These are phyloP conservation scores for Tarsius wallacei DNA, from an alignment of 2,797 vertebrate species.

Conservation along the genomic window DNA sequence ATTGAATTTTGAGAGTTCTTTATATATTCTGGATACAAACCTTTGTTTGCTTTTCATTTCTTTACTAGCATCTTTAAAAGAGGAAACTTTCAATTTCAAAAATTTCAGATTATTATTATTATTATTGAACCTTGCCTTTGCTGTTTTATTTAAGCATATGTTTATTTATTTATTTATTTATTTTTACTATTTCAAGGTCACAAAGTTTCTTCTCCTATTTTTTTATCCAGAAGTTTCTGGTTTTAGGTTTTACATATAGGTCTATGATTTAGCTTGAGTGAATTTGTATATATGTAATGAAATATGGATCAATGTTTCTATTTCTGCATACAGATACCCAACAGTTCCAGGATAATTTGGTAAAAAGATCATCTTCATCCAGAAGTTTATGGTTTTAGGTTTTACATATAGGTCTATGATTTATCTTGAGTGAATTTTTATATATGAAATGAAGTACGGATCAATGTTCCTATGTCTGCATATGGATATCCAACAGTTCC, in stretches of 20 bases:
- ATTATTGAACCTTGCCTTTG: not conserved
- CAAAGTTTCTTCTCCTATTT: not conserved
- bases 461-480: not conserved
- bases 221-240: not conserved
- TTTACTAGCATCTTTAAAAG: not conserved
- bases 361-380: not conserved
- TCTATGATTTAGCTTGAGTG: not conserved
- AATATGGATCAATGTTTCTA: not conserved
- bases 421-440: not conserved
- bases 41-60: not conserved
- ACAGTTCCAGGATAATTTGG: not conserved
- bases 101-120: not conserved
- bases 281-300: not conserved
- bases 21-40: too few species aligned
- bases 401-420: not conserved
- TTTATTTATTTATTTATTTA: too few species aligned
- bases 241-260: not conserved
- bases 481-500: not conserved
- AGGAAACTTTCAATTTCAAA: not conserved
- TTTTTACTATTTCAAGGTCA: not conserved
- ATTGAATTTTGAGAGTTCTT: not conserved
- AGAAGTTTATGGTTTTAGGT: not conserved
- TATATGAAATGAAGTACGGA: not conserved
- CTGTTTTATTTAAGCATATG: not conserved
- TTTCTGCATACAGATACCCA: not conserved